phyloP scores from a whole-genome alignment of 2,888 invertebrate species.

The Clanis bilineata region DNA sequence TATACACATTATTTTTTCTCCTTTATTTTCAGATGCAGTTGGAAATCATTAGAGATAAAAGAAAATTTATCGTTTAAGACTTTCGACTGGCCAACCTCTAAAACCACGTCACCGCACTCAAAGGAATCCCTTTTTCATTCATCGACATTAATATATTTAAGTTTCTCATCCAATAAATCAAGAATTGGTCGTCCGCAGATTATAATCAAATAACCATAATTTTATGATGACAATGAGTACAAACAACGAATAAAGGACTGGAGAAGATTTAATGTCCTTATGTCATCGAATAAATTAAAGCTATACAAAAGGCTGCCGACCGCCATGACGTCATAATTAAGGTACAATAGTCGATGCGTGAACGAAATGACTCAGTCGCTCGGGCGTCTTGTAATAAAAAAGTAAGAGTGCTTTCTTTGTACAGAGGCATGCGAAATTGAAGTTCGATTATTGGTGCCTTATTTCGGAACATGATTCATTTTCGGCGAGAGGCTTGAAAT shows the following conservation, averaged over 20 bases:
- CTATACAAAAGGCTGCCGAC: constrained; percentile 53
- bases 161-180: constrained; percentile 18
- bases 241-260: constrained; percentile 49
- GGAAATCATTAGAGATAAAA: not conserved
- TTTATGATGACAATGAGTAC: constrained; percentile 32
- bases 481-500: constrained; percentile 65
- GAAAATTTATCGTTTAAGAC: not conserved
- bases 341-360: constrained; percentile 53
- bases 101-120: not conserved
- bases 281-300: constrained; percentile 64
- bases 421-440: constrained; percentile 65
- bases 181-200: constrained; percentile 18
- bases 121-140: constrained; percentile 5
- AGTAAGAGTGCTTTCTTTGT: constrained; percentile 80
- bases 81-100: not conserved
- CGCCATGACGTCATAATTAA: constrained; percentile 76
- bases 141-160: constrained; percentile 8
- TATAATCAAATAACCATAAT: constrained; percentile 33
- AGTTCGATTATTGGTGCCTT: constrained; percentile 65
- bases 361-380: constrained; percentile 62
- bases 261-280: constrained; percentile 52
- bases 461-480: constrained; percentile 72
- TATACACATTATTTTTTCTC: not conserved
- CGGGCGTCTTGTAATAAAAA: constrained; percentile 65
- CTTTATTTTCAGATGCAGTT: not conserved